These are phyloP conservation scores for Electrona antarctica DNA, from an alignment of 2,113 vertebrate genomes.

Conservation along the genomic window DNA sequence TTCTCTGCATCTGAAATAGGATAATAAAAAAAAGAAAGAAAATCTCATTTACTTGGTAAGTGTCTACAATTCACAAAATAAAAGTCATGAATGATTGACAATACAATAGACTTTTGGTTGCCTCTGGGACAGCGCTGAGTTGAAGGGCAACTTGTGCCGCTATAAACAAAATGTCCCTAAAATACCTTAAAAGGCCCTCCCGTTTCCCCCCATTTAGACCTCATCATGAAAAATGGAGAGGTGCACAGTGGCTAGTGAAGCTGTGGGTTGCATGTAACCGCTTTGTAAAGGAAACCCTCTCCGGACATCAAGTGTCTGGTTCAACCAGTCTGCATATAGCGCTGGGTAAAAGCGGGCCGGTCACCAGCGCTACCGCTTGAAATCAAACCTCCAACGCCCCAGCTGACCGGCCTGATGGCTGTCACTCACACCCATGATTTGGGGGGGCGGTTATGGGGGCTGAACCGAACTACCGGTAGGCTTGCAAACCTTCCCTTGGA, in stretches of 20 bases:
- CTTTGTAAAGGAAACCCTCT: slow-evolving; percentile 47
- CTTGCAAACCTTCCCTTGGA: background rate
- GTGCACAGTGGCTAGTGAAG: slow-evolving; percentile 33
- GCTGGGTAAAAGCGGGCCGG: slow-evolving; percentile 5
- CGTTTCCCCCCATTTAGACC: slow-evolving; percentile 40
- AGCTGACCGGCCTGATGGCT: background rate
- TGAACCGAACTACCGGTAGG: background rate
- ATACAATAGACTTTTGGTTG: background rate
- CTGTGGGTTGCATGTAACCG: slow-evolving; percentile 52
- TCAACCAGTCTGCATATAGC: slow-evolving; percentile 6
- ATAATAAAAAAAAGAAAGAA: too few relatives aligned
- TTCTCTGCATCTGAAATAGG: too few relatives aligned
- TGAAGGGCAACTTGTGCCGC: background rate
- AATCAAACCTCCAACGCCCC: slow-evolving; percentile 51
- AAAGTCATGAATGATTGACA: background rate
- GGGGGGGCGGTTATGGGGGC: too few relatives aligned
- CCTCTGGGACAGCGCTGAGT: background rate
- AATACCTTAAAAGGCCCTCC: slow-evolving; percentile 7
- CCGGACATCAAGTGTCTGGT: slow-evolving; percentile 26
- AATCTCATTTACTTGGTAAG: too few relatives aligned
- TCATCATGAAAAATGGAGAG: slow-evolving; percentile 54
- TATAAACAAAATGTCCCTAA: background rate
- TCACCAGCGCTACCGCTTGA: slow-evolving; percentile 18
- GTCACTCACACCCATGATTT: background rate
- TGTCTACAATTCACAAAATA: too few relatives aligned